Evolutionary conservation across 2,888 invertebrate species (phyloP).

Genomic region (Trichogramma evanescens): DNA sequence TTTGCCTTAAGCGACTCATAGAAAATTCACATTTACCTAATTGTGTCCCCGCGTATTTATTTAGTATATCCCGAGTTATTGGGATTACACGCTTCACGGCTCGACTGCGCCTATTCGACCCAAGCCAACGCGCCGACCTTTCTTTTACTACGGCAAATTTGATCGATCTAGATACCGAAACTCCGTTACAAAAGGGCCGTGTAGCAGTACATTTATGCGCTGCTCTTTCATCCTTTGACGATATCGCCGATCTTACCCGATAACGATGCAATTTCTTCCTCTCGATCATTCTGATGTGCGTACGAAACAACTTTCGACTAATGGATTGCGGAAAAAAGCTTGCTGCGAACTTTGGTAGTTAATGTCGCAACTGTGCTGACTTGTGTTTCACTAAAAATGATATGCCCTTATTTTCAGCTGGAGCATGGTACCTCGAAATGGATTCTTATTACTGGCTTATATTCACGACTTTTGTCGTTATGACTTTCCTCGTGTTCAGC

Average conservation of each 20-base stretch:
- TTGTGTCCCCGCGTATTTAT: slow-evolving; percentile 42
- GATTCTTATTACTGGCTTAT: slow-evolving; percentile 60
- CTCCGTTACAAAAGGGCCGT: slow-evolving; percentile 3
- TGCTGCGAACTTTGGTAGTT: too few relatives aligned
- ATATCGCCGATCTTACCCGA: not conserved
- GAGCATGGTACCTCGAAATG: slow-evolving; percentile 46
- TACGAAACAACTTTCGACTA: not conserved
- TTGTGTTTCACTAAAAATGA: too few relatives aligned
- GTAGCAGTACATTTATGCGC: not conserved
- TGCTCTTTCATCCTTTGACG: not conserved
- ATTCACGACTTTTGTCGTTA: slow-evolving; percentile 51
- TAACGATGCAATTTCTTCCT: not conserved
- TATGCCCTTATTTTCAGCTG: slow-evolving; percentile 43
- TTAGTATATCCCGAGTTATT: slow-evolving; percentile 34
- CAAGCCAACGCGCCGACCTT: too few relatives aligned
- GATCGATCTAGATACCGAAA: slow-evolving; percentile 13
- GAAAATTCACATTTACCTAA: slow-evolving; percentile 45
- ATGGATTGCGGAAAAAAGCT: not conserved
- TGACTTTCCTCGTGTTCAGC: slow-evolving; percentile 50
- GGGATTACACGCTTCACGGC: slow-evolving; percentile 33
- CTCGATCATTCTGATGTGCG: not conserved
- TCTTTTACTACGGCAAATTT: not conserved
- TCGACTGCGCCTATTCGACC: not conserved
- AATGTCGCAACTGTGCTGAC: too few relatives aligned
- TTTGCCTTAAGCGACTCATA: slow-evolving; percentile 33